Percentiles rank a stretch among this genome's conserved stretches.
phyloP scores from a whole-genome alignment of 2,113 vertebrate species.

The Haemorhous mexicanus region DNA sequence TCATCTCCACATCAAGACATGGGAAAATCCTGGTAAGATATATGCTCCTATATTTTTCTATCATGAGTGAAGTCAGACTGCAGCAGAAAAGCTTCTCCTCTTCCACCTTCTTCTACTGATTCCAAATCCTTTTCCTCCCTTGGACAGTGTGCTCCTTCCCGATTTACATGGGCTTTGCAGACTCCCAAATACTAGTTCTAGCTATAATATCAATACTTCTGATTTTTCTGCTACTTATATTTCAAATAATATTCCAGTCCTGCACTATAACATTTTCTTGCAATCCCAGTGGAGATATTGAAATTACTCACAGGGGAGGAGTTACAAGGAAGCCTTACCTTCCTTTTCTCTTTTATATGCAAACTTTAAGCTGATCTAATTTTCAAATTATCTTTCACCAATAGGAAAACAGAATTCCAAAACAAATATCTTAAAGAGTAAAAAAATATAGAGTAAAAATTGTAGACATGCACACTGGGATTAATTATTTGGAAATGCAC shows the following conservation, averaged over 20 bases:
- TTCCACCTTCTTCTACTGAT: background rate
- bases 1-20: background rate
- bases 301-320: background rate
- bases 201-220: background rate
- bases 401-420: background rate
- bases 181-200: background rate
- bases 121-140: background rate
- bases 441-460: background rate
- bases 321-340: background rate
- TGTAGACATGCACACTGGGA: fast-evolving
- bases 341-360: background rate
- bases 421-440: background rate
- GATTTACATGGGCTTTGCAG: background rate
- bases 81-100: background rate
- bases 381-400: background rate
- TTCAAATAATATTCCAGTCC: background rate
- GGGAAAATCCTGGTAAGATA: background rate
- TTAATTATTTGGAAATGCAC: background rate
- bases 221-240: background rate
- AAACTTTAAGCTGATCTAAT: background rate
- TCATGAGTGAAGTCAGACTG: background rate
- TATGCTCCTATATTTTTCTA: background rate
- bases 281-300: background rate
- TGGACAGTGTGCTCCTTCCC: background rate
- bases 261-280: background rate